These are phyloP conservation scores for Tachyglossus aculeatus DNA, from an alignment of 2,797 vertebrate species.

Conservation along the genomic window DNA sequence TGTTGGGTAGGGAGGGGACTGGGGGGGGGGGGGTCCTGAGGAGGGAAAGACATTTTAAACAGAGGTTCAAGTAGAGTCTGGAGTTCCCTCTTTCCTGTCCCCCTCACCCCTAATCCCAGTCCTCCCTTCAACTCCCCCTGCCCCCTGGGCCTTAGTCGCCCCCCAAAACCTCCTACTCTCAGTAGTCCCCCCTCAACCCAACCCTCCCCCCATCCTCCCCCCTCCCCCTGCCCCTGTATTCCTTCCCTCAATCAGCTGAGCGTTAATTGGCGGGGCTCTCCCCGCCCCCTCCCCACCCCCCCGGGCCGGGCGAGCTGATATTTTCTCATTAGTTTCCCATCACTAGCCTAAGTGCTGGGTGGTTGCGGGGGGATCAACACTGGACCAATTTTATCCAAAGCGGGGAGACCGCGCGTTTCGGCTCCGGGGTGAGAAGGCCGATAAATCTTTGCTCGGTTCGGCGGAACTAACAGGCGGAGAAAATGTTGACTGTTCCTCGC, in stretches of 20 bases:
- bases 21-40: constrained; percentile 7
- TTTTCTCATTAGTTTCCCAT: constrained; percentile 90
- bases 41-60: constrained; percentile 77
- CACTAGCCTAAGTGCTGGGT: constrained; percentile 83
- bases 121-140: too few relatives aligned
- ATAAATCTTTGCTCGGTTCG: constrained; percentile 83
- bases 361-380: constrained; percentile 90
- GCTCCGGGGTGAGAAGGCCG: constrained; percentile 75
- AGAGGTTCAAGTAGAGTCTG: constrained; percentile 85
- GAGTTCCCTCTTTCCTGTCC: constrained; percentile 68
- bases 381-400: constrained; percentile 84
- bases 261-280: constrained; percentile 95
- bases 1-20: neutral
- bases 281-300: too few relatives aligned
- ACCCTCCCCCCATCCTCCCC: too few relatives aligned
- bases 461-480: constrained; percentile 80
- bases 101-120: constrained; percentile 36
- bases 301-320: constrained; percentile 81
- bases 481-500: constrained; percentile 80
- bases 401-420: constrained; percentile 78
- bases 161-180: too few relatives aligned
- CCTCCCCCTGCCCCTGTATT: too few relatives aligned
- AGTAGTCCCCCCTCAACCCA: too few relatives aligned
- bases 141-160: too few relatives aligned
- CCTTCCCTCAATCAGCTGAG: constrained; percentile 93